Evolutionary conservation across 1,140 invertebrate genomes (phyloP).

Genomic region (Centruroides sculpturatus): DNA sequence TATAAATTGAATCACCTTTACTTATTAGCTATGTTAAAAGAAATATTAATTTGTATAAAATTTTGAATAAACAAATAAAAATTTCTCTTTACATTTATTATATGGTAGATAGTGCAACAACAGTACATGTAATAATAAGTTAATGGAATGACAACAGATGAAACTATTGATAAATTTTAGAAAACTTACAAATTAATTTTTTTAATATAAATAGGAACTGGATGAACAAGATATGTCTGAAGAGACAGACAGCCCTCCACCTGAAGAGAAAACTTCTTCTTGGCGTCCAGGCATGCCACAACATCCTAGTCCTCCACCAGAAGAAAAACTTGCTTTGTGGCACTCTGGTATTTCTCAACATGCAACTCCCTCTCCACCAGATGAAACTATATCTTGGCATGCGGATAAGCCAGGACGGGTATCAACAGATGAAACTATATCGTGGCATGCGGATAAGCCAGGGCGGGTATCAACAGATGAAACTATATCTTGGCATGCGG

Average conservation of each 20-base stretch:
- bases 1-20: no score
- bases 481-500: no score
- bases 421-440: no score
- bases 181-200: neutral
- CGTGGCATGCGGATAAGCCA: no score
- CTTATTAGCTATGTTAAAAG: neutral
- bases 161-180: neutral
- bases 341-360: no score
- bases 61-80: neutral
- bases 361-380: no score
- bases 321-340: no score
- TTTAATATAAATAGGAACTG: slow-evolving; percentile 4
- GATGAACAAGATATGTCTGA: slow-evolving; percentile 29
- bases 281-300: slow-evolving; percentile 4
- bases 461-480: no score
- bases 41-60: neutral
- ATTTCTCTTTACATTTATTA: neutral
- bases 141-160: no score
- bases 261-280: slow-evolving; percentile 18
- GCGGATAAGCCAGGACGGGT: no score
- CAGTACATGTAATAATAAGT: neutral
- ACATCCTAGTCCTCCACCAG: slow-evolving; percentile 11
- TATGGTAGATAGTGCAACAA: neutral
- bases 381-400: no score
- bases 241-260: slow-evolving; percentile 27